Evolutionary conservation across 2,113 vertebrate species (phyloP), one percentile per base, ranked within the genome.

Genomic region (Piaya cayana): DNA sequence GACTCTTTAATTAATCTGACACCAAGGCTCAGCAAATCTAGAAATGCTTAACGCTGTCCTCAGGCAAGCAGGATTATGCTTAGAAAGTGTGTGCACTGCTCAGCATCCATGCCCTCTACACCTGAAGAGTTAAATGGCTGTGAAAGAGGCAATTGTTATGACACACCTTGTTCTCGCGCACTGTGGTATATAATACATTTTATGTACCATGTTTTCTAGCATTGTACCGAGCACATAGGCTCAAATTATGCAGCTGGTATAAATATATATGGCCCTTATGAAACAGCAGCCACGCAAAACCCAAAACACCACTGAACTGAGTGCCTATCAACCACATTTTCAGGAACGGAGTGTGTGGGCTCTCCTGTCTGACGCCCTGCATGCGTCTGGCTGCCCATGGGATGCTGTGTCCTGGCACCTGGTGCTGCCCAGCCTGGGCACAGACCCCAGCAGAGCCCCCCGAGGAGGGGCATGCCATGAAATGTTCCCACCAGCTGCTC

Each of bases 341-440:
- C 4, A 27, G 80, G 80, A 64, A 15, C 4, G 2, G 9, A 67
- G 62, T 3, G 8, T 7, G 5, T 25, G 74, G 56, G 39, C 23
- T 77, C 0, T 4, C 42, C 63, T n/a, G 39, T 39, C 20, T 63
- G 55, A 53, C 3, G 2, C 45, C 34, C 76, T 47, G 52, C 1
- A 7, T 65, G 70, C 7, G 1, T 19, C 18, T 45, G 82, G 34
- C 34, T 72, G 59, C 82, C 45, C 2, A 1, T 16, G 34, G 95
- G 59, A 32, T 56, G 68, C 81, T 68, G 53, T 2, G 3, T 5
- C 5, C 34, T 17, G 3, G 65, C 69, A 74, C 10, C 3, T 0
- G 72, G 74, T 81, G 56, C 63, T 70, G 70, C 10, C 67, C 34
- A 58, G 68, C 70, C 52, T 5, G 13, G 43, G 26, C 55, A 42